phyloP scores from a whole-genome alignment of 2,888 invertebrate genomes.

The Heteropelma amictum region DNA sequence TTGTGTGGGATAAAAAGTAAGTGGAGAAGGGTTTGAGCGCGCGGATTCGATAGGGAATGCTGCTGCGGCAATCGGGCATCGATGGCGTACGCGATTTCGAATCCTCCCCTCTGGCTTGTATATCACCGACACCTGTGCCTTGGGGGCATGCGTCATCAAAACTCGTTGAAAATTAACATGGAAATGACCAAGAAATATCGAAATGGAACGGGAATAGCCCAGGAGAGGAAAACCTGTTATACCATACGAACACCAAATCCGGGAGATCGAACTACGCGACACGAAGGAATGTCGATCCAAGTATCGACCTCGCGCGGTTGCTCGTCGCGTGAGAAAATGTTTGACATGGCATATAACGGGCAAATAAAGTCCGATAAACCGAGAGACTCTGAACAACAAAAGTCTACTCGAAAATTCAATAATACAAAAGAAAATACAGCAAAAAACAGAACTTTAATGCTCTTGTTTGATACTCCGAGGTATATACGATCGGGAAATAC shows the following conservation, averaged over 20 bases:
- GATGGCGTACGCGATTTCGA: constrained; percentile 34
- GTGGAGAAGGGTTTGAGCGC: constrained; percentile 36
- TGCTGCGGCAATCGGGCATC: constrained; percentile 6
- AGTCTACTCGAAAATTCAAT: no score
- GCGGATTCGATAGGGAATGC: constrained; percentile 62
- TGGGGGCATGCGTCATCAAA: constrained; percentile 68
- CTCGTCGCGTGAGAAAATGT: no score
- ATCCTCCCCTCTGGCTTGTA: constrained; percentile 59
- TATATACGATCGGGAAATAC: no score
- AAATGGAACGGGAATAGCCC: constrained; percentile 54
- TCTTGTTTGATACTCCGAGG: no score
- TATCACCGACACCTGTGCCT: constrained; percentile 74
- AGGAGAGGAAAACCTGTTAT: background rate
- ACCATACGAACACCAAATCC: background rate
- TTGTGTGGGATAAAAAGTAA: no score
- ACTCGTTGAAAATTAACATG: constrained; percentile 75
- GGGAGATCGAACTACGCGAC: background rate
- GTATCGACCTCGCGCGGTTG: no score
- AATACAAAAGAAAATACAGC: no score
- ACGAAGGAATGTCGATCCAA: background rate
- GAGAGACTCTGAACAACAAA: no score
- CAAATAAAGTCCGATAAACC: no score
- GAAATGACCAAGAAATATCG: constrained; percentile 73
- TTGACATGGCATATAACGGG: no score
- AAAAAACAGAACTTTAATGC: no score